phyloP scores from a whole-genome alignment of 2,797 vertebrate species.

The Sparus aurata region DNA sequence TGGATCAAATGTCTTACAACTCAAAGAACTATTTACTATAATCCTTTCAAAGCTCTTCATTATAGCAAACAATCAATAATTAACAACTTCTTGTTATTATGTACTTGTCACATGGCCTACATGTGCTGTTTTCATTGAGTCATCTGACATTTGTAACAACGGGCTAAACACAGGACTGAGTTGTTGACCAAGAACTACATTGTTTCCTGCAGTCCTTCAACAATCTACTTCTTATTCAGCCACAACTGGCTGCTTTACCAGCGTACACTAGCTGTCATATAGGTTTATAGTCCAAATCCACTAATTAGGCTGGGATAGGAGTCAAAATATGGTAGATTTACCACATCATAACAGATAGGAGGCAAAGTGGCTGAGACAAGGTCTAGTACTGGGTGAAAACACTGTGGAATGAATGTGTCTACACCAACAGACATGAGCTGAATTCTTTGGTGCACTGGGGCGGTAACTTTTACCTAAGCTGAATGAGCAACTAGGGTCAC shows the following conservation, averaged over 20 bases:
- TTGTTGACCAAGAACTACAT: neutral
- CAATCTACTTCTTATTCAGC: neutral
- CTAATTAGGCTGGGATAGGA: slow-evolving; percentile 2
- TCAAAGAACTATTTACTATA: neutral
- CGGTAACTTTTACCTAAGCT: neutral
- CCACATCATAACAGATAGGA: neutral
- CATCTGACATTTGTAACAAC: slow-evolving; percentile 11
- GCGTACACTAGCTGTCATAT: neutral
- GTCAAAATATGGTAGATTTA: slow-evolving; percentile 3
- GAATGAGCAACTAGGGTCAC: neutral
- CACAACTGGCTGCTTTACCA: slow-evolving; percentile 1
- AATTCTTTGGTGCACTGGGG: neutral
- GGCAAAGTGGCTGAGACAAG: neutral
- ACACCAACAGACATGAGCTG: neutral
- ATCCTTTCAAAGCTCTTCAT: neutral
- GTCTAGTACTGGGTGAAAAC: neutral
- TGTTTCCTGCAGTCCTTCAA: neutral
- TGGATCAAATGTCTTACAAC: neutral
- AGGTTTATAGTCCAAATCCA: neutral
- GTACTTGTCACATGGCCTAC: neutral
- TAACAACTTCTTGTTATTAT: neutral
- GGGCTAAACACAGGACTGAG: neutral
- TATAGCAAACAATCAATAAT: neutral
- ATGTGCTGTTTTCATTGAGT: neutral
- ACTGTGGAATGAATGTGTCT: neutral